A percentile compares a stretch with the other conserved stretches of the same genome.
phyloP scores from a whole-genome alignment of 2,113 vertebrate genomes.

The Cyprinodon variegatus region DNA sequence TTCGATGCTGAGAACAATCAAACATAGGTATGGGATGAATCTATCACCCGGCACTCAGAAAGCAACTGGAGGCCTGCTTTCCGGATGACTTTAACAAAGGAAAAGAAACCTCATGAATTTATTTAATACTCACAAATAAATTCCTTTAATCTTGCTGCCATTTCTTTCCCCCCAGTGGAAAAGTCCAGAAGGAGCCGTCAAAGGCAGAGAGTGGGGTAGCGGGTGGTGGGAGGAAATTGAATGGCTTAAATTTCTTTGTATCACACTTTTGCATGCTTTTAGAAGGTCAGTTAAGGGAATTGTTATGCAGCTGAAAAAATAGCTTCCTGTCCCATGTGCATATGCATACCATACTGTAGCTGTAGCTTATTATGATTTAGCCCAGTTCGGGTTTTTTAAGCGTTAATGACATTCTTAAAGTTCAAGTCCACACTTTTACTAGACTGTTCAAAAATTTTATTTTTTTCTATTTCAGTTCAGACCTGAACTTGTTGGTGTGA shows the following conservation, averaged over 20 bases:
- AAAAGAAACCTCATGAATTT: constrained; percentile 65
- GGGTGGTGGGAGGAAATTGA: constrained; percentile 27
- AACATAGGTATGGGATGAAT: constrained; percentile 70
- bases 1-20: constrained; percentile 75
- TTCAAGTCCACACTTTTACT: no score
- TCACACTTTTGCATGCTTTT: constrained; percentile 55
- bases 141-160: constrained; percentile 76
- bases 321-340: constrained; percentile 18
- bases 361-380: neutral
- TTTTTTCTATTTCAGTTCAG: no score
- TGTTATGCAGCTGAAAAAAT: constrained; percentile 40
- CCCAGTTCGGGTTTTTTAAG: neutral
- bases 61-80: constrained; percentile 58
- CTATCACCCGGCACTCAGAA: constrained; percentile 73
- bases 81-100: constrained; percentile 64
- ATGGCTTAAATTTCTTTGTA: constrained; percentile 12
- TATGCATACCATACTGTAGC: constrained; percentile 16
- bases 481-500: no score
- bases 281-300: constrained; percentile 42
- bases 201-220: constrained; percentile 35
- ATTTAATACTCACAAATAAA: constrained; percentile 69
- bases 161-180: constrained; percentile 54
- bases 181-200: constrained; percentile 54
- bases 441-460: no score
- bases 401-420: no score